phyloP scores from a whole-genome alignment of 2,113 vertebrate species.

The Sprattus sprattus region DNA sequence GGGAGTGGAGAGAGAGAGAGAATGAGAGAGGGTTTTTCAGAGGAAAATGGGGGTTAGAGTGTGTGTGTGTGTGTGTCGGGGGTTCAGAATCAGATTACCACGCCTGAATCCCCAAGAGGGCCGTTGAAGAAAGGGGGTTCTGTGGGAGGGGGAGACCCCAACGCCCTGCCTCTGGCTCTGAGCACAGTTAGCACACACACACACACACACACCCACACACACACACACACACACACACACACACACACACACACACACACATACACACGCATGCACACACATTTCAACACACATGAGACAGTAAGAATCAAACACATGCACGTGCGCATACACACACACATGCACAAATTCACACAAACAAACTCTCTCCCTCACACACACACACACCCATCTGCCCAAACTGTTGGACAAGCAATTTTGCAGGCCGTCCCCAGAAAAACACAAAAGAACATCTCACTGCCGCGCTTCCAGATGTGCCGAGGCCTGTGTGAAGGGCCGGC shows the following conservation, averaged over 20 bases:
- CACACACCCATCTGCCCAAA: slow-evolving; percentile 28
- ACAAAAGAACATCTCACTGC: slow-evolving; percentile 43
- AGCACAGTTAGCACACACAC: neutral
- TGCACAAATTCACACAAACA: neutral
- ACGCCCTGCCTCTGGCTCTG: slow-evolving; percentile 21
- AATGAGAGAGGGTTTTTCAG: neutral
- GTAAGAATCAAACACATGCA: neutral
- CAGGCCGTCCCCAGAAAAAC: slow-evolving; percentile 48
- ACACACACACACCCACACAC: neutral
- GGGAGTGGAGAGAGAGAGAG: neutral
- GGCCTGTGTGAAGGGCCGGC: slow-evolving; percentile 43
- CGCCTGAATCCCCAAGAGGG: slow-evolving; percentile 8
- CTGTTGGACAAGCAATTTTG: slow-evolving; percentile 62
- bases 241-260: neutral
- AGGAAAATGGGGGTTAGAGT: neutral
- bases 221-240: neutral
- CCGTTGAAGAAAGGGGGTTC: neutral
- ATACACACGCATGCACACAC: no score
- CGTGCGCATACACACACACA: neutral
- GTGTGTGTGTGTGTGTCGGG: no score
- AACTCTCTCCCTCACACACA: slow-evolving; percentile 7
- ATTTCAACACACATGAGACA: no score
- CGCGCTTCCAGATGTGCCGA: slow-evolving; percentile 68
- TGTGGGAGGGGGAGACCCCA: slow-evolving; percentile 25
- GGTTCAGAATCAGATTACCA: slow-evolving; percentile 20